Percentiles rank a stretch among this genome's conserved stretches.
These are phyloP conservation scores for Gephyroberyx darwinii DNA, from an alignment of 2,797 vertebrate genomes.

Conservation along the genomic window DNA sequence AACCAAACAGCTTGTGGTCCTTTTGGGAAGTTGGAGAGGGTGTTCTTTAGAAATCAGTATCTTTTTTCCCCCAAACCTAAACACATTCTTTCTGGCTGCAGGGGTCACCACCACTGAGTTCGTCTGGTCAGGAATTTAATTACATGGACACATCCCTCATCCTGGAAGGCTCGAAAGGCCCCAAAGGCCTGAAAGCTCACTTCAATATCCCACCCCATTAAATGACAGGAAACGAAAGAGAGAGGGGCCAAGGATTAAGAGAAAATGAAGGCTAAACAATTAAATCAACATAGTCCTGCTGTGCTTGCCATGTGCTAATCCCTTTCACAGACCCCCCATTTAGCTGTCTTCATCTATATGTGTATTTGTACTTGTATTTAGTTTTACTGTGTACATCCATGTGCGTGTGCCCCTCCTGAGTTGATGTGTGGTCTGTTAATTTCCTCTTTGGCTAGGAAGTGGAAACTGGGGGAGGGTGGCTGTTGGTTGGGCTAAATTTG, in stretches of 20 bases:
- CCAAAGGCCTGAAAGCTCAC: no score
- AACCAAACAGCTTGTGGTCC: background rate
- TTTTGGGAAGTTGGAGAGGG: background rate
- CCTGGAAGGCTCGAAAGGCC: constrained; percentile 18
- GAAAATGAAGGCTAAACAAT: constrained; percentile 61
- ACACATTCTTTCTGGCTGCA: constrained; percentile 48
- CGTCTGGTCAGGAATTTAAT: constrained; percentile 65
- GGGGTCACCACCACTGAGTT: constrained; percentile 44
- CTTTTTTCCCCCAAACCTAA: constrained; percentile 8
- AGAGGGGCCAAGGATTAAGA: constrained; percentile 53
- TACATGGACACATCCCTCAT: constrained; percentile 57
- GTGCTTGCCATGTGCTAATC: constrained; percentile 53
- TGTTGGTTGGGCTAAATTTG: constrained; percentile 75
- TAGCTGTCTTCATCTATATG: constrained; percentile 32
- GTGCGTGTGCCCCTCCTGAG: constrained; percentile 43
- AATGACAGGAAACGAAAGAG: constrained; percentile 38
- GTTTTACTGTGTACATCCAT: constrained; percentile 24
- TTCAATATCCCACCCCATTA: constrained; percentile 60
- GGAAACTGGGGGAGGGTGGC: constrained; percentile 51
- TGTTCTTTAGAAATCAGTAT: constrained; percentile 16
- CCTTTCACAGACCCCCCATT: constrained; percentile 49
- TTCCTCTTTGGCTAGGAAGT: constrained; percentile 64
- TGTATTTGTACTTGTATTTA: constrained; percentile 56
- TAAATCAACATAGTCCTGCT: constrained; percentile 49
- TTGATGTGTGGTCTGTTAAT: constrained; percentile 75